phyloP scores from a whole-genome alignment of 1,140 invertebrate species.

The Anastrepha ludens region DNA sequence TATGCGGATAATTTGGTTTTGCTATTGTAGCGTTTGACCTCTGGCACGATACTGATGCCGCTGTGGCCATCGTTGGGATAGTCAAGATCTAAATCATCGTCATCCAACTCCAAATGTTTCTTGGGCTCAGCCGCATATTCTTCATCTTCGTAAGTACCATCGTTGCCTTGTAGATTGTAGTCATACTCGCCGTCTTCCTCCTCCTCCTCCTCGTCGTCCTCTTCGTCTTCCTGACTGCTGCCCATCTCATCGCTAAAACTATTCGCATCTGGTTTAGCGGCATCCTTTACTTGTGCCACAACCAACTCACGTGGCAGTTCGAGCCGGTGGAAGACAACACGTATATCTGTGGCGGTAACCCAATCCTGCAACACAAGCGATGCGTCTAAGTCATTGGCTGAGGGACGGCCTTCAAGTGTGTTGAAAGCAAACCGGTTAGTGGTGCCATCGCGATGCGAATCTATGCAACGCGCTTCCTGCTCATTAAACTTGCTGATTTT shows the following conservation, averaged over 20 bases:
- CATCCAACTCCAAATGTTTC: constrained; percentile 69
- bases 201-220: constrained; percentile 64
- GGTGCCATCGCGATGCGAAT: constrained; percentile 82
- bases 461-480: constrained; percentile 94
- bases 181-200: constrained; percentile 66
- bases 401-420: constrained; percentile 95
- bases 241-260: constrained; percentile 72
- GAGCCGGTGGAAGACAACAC: constrained; percentile 92
- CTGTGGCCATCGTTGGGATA: constrained; percentile 68
- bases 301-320: constrained; percentile 79
- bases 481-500: constrained; percentile 96
- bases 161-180: constrained; percentile 71
- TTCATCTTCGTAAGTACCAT: constrained; percentile 73
- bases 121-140: constrained; percentile 67
- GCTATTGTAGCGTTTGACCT: constrained; percentile 57
- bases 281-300: constrained; percentile 64
- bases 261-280: constrained; percentile 66
- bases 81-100: constrained; percentile 68
- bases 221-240: constrained; percentile 63
- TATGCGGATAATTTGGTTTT: constrained; percentile 67
- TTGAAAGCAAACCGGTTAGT: constrained; percentile 93
- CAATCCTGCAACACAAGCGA: constrained; percentile 98
- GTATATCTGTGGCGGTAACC: constrained; percentile 98
- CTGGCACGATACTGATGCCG: constrained; percentile 50
- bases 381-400: constrained; percentile 94